A percentile compares a stretch with the other conserved stretches of the same genome.
Conservation (phyloP, 2,888 invertebrate species). For the Lepidocyrtinus sp. region DNA sequence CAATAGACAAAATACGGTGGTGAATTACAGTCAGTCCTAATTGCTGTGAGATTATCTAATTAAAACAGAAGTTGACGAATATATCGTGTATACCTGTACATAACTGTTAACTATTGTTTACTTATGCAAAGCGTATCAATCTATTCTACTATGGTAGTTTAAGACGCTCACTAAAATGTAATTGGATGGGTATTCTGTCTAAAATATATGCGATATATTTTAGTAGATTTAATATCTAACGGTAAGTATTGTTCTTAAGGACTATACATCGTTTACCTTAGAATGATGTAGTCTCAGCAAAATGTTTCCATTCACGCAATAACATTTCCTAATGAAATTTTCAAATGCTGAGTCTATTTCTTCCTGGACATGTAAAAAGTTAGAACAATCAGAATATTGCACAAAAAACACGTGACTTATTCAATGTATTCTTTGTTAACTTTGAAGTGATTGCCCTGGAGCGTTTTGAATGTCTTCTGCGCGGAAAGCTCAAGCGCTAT, state of each 20-base stretch:
- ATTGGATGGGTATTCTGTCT: too few relatives aligned
- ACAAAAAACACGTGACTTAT: constrained; percentile 20
- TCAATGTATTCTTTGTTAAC: constrained; percentile 14
- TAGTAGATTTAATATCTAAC: too few relatives aligned
- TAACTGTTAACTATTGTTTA: background rate
- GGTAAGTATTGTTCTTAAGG: too few relatives aligned
- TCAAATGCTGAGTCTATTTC: background rate
- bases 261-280: too few relatives aligned
- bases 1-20: too few relatives aligned
- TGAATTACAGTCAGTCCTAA: constrained; percentile 40
- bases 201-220: too few relatives aligned
- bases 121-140: background rate
- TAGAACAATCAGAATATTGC: constrained; percentile 21
- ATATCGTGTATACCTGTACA: constrained; percentile 12
- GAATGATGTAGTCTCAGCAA: too few relatives aligned
- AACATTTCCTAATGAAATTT: background rate
- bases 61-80: background rate
- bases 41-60: constrained; percentile 48
- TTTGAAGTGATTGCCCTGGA: constrained; percentile 7
- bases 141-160: background rate
- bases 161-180: constrained; percentile 1
- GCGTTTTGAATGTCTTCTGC: constrained; percentile 7
- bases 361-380: constrained; percentile 1
- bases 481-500: constrained; percentile 10
- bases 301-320: background rate